Evolutionary conservation across 2,797 vertebrate species (phyloP).

Genomic region (Phrynocephalus vlangalii): DNA sequence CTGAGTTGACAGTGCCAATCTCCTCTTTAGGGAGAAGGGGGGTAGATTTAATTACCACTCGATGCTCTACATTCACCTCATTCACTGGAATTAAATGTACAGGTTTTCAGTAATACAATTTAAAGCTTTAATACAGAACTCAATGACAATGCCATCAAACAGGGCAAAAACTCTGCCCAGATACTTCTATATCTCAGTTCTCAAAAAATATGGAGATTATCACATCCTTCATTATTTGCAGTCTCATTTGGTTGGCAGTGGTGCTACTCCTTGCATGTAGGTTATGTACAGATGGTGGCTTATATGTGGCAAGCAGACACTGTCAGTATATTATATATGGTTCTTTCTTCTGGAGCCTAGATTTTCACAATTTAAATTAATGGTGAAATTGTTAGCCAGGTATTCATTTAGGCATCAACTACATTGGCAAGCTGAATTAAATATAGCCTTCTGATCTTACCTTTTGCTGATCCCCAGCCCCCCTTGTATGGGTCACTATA

Average conservation of each 20-base stretch:
- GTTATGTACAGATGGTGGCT: background rate
- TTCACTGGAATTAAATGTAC: background rate
- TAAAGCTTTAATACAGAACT: background rate
- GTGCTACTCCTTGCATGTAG: background rate
- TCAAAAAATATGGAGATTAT: background rate
- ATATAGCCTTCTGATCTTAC: no score
- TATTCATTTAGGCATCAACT: no score
- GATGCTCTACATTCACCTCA: background rate
- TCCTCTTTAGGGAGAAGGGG: background rate
- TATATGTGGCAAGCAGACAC: background rate
- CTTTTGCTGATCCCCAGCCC: no score
- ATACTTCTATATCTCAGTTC: background rate
- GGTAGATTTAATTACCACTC: background rate
- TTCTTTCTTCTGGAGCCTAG: background rate
- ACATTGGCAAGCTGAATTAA: no score
- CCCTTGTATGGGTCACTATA: no score
- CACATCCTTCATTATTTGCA: background rate
- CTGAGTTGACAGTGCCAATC: background rate
- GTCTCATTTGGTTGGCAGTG: background rate
- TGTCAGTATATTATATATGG: no score
- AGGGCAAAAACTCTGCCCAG: background rate
- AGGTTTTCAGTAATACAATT: background rate
- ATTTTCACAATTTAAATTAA: background rate
- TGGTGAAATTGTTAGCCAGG: background rate
- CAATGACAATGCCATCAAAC: background rate